Conservation (phyloP, 2,113 vertebrate genomes). For the Chroicocephalus ridibundus region DNA sequence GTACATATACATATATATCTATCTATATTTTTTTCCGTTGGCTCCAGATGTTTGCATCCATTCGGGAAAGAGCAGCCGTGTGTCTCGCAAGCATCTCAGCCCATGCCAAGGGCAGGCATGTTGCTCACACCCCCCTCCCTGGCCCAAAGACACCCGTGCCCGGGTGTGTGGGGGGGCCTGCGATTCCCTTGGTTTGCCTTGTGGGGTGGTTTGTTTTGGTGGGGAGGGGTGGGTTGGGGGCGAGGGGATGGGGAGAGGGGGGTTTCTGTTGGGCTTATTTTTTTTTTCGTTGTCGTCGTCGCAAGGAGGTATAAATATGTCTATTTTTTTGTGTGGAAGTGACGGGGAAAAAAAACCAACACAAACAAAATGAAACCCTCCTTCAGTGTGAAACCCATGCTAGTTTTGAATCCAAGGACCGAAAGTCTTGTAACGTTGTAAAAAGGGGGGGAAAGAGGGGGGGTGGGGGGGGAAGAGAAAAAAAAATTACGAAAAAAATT, state of each 20-base stretch:
- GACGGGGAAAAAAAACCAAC: slow-evolving; percentile 33
- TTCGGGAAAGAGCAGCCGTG: neutral
- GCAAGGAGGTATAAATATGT: slow-evolving; percentile 75
- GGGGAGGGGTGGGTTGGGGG: neutral
- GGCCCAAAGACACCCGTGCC: neutral
- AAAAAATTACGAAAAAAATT: neutral
- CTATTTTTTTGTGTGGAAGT: slow-evolving; percentile 67
- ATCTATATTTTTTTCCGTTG: neutral
- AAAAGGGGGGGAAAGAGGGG: neutral
- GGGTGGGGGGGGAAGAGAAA: too few species aligned
- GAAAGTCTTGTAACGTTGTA: slow-evolving; percentile 77
- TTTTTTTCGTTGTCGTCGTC: slow-evolving; percentile 60
- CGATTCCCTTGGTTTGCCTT: neutral
- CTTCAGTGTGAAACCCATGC: slow-evolving; percentile 69
- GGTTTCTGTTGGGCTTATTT: neutral
- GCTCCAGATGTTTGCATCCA: neutral
- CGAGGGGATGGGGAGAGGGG: neutral
- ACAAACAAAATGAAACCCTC: neutral
- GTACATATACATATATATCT: neutral
- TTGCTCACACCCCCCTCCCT: neutral
- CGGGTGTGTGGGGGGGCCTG: neutral
- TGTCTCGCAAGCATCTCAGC: neutral
- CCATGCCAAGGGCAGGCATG: neutral
- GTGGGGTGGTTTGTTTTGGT: neutral
- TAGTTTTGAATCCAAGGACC: slow-evolving; percentile 81